Base-by-base conservation (phyloP, 1,140 invertebrate genomes). In the Sarcophaga bullata region DNA sequence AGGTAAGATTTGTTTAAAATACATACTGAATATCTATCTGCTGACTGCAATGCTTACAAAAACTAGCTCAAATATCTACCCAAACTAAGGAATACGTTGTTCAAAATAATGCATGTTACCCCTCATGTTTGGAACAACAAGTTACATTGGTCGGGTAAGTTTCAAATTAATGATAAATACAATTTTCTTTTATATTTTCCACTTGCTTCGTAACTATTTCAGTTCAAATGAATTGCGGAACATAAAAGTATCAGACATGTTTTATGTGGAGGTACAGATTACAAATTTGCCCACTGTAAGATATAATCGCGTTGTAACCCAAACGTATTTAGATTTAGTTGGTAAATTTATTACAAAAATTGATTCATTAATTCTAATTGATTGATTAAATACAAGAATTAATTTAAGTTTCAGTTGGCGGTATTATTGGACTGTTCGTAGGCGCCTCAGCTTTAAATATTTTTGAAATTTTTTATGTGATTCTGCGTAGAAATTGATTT, bases 261-360 rank as follows among this genome's bases (percentile, higher is more conserved):
- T 78, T 17, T 78, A 78, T 50, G 49, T 78, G 4, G 75, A 78
- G 17, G 49, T 78, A 4, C 50, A 19, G 5, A 78, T 78, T 8
- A 78, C 75, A 1, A 78, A 78, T 52, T 78, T 78, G 17, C 75
- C 75, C 8, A 19, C 75, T 8, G 75, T 78, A 10, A n/a, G 75
- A 7, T 78, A 78, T 25, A 78, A 78, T 78, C 75, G 75, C 25
- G 75, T 78, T n/a, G 75, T 78, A 11, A 78, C 75, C 8, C 75
- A 78, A 78, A 78, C 75, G 8, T 78, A 78, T 78, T 52, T 78
- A 17, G 75, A 78, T 78, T 78, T 78, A 25, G 75, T 78, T 9
- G 75, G 75, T 78, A 78, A 50, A 50, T 15, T 73, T 73, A 46
- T 73, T 73, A 37, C 9, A 76, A 5, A 2, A n/a, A 49, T 49